A percentile compares a stretch with the other conserved stretches of the same genome.
phyloP scores from a whole-genome alignment of 2,113 vertebrate species.

The Egretta garzetta region DNA sequence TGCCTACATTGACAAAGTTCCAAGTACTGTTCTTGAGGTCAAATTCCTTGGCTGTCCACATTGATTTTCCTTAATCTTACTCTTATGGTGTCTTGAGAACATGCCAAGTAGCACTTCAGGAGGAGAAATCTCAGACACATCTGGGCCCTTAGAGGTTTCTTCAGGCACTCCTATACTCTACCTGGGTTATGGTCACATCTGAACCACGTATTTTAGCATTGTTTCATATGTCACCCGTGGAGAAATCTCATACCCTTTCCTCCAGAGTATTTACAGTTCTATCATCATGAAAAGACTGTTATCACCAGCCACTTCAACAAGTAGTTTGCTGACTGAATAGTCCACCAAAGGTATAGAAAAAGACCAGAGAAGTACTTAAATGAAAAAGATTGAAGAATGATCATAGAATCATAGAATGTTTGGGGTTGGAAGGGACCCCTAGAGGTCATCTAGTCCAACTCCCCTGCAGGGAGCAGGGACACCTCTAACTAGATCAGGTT shows the following conservation, averaged over 20 bases:
- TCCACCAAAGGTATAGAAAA: background rate
- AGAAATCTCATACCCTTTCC: background rate
- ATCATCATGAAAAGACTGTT: background rate
- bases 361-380: background rate
- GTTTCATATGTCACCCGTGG: background rate
- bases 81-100: background rate
- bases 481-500: no score
- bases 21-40: background rate
- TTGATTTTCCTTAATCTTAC: background rate
- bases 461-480: no score
- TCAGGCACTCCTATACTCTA: background rate
- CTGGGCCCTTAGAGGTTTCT: background rate
- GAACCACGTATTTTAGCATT: background rate
- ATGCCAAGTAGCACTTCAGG: background rate
- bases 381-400: background rate
- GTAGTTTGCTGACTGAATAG: background rate
- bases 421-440: no score
- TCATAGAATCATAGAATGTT: no score
- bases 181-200: background rate
- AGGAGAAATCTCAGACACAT: background rate
- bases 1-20: background rate
- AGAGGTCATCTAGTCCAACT: no score
- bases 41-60: background rate
- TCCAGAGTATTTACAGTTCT: background rate
- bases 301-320: background rate